Evolutionary conservation across 2,797 vertebrate genomes (phyloP).

Genomic region (Jordanella pulchra): DNA sequence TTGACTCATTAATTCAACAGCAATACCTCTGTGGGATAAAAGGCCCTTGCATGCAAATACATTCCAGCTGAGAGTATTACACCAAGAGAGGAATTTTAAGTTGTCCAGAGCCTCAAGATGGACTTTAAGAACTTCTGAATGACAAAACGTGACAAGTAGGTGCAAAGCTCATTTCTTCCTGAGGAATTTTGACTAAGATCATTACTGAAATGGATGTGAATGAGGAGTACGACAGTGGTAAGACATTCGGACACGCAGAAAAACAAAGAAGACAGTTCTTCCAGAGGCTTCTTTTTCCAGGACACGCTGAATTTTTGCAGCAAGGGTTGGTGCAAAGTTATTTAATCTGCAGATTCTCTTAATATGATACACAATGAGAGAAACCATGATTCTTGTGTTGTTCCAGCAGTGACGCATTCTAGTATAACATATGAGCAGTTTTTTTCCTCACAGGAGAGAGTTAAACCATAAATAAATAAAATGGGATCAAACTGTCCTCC

Average conservation of each 20-base stretch:
- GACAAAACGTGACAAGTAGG: too few relatives aligned
- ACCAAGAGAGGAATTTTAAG: too few relatives aligned
- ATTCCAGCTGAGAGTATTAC: too few relatives aligned
- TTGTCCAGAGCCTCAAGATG: too few relatives aligned
- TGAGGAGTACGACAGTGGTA: not conserved
- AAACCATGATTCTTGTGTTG: not conserved
- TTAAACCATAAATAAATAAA: conserved; percentile 4
- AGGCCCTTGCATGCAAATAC: too few relatives aligned
- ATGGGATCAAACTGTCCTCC: not conserved
- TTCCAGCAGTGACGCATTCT: not conserved
- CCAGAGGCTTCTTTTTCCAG: not conserved
- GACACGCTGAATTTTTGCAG: not conserved
- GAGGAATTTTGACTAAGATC: too few relatives aligned
- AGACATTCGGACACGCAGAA: not conserved
- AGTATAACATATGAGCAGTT: not conserved
- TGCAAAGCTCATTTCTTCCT: too few relatives aligned
- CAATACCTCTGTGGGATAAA: too few relatives aligned
- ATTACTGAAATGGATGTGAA: not conserved
- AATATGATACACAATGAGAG: not conserved
- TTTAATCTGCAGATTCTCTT: not conserved
- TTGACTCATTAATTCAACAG: too few relatives aligned
- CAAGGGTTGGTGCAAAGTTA: not conserved
- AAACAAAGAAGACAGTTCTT: not conserved
- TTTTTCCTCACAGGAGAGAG: not conserved
- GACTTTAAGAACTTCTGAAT: too few relatives aligned